phyloP scores from a whole-genome alignment of 1,140 invertebrate genomes.

The Euura lappo region DNA sequence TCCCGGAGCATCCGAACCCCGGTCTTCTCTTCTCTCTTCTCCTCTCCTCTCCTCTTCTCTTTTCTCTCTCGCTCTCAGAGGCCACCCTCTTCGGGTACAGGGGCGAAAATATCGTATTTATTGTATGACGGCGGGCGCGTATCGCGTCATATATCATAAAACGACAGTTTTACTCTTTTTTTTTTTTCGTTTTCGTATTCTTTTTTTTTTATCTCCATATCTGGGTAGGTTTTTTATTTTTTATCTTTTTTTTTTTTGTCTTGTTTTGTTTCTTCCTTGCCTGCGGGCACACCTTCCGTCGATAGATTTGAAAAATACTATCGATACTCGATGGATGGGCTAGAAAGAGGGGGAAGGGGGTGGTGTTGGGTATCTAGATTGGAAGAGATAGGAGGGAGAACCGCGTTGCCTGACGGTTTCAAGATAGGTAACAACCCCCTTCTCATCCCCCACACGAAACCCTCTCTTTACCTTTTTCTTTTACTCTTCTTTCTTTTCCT shows the following conservation, averaged over 20 bases:
- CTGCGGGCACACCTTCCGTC: not conserved
- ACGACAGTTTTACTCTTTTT: not conserved
- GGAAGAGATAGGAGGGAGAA: slow-evolving; percentile 2
- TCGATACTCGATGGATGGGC: not conserved
- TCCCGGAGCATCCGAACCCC: slow-evolving; percentile 36
- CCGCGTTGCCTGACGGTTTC: not conserved
- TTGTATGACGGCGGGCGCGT: slow-evolving; percentile 42
- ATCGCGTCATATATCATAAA: slow-evolving; percentile 12
- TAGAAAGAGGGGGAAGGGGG: slow-evolving; percentile 19
- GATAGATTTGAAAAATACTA: slow-evolving; percentile 2
- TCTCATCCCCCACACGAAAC: not conserved
- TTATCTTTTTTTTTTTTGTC: not conserved
- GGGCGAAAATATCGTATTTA: slow-evolving; percentile 54
- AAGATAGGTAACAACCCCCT: not conserved
- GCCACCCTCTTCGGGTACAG: slow-evolving; percentile 25
- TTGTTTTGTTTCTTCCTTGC: not conserved
- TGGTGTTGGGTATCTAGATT: not conserved
- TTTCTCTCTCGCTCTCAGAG: slow-evolving; percentile 6
- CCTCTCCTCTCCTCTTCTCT: not conserved
- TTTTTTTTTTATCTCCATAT: not conserved
- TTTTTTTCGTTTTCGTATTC: not conserved
- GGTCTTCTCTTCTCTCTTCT: slow-evolving; percentile 23
- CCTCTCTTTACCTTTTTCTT: not conserved
- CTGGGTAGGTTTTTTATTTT: not conserved
- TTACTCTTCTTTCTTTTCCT: no score